These are phyloP conservation scores for Rhaphigaster nebulosa DNA, from an alignment of 2,888 invertebrate species.

Conservation along the genomic window DNA sequence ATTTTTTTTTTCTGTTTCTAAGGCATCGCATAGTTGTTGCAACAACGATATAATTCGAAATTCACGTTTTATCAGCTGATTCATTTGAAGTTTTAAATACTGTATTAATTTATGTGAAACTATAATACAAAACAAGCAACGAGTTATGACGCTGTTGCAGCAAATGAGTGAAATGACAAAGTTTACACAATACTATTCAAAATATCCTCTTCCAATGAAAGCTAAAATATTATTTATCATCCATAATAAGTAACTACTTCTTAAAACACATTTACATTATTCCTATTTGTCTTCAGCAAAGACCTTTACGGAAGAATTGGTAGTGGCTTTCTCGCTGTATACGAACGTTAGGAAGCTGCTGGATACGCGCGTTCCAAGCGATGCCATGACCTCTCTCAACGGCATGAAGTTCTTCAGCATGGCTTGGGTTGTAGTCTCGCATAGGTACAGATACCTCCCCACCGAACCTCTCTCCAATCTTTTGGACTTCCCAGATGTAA, in stretches of 20 bases:
- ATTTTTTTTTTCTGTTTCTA: slow-evolving; percentile 23
- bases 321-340: slow-evolving; percentile 69
- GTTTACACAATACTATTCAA: no score
- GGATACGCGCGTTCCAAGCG: slow-evolving; percentile 66
- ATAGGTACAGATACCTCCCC: slow-evolving; percentile 68
- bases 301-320: slow-evolving; percentile 59
- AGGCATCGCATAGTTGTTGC: no score
- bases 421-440: slow-evolving; percentile 71
- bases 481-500: slow-evolving; percentile 68
- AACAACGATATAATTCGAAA: no score
- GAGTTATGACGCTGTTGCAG: no score
- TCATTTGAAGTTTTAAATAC: no score
- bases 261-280: background rate
- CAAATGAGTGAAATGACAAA: no score
- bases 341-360: slow-evolving; percentile 69
- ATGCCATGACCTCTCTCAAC: slow-evolving; percentile 69
- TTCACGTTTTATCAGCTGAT: no score
- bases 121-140: no score
- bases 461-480: slow-evolving; percentile 68
- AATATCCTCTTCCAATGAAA: background rate
- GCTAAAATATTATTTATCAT: background rate
- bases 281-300: slow-evolving; percentile 57
- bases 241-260: background rate
- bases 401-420: slow-evolving; percentile 72
- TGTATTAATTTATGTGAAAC: no score